A percentile compares a stretch with the other conserved stretches of the same genome.
Conservation (phyloP, 2,888 invertebrate genomes). For the Cephus nigrinus region DNA sequence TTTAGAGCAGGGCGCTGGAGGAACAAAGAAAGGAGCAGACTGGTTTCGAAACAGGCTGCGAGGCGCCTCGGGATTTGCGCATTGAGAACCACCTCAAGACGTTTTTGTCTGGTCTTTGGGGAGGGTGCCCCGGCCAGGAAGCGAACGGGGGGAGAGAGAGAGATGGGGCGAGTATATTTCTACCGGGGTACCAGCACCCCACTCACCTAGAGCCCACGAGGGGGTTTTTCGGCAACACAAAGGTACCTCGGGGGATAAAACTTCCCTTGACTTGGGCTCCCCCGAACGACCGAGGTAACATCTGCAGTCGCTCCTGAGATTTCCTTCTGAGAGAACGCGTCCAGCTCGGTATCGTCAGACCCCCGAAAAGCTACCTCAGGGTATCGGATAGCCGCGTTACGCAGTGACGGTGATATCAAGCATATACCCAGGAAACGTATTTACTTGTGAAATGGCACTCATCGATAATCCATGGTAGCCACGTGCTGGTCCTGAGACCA, state of each 20-base stretch:
- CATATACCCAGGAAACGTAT: neutral
- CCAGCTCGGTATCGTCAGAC: neutral
- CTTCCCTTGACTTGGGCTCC: conserved; percentile 56
- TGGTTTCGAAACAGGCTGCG: conserved; percentile 35
- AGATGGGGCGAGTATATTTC: conserved; percentile 11
- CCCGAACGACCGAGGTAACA: conserved; percentile 38
- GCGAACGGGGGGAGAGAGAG: neutral
- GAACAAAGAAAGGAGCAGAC: conserved; percentile 22
- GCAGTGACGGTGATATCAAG: neutral
- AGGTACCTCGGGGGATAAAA: conserved; percentile 44
- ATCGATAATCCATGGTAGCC: neutral
- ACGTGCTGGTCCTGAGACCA: conserved; percentile 6
- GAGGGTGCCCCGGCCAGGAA: neutral
- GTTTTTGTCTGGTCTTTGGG: conserved; percentile 40
- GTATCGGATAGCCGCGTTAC: neutral
- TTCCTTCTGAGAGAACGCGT: conserved; percentile 27
- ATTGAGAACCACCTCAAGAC: conserved; percentile 56
- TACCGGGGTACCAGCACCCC: conserved; percentile 5
- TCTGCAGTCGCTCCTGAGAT: conserved; percentile 60
- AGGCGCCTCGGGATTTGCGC: conserved; percentile 27
- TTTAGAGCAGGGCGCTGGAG: neutral
- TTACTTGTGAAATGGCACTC: neutral
- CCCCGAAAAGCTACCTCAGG: neutral
- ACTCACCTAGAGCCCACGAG: neutral
- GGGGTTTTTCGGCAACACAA: conserved; percentile 45